These are phyloP conservation scores for Acleris emargana DNA, from an alignment of 2,888 invertebrate genomes.

Conservation along the genomic window DNA sequence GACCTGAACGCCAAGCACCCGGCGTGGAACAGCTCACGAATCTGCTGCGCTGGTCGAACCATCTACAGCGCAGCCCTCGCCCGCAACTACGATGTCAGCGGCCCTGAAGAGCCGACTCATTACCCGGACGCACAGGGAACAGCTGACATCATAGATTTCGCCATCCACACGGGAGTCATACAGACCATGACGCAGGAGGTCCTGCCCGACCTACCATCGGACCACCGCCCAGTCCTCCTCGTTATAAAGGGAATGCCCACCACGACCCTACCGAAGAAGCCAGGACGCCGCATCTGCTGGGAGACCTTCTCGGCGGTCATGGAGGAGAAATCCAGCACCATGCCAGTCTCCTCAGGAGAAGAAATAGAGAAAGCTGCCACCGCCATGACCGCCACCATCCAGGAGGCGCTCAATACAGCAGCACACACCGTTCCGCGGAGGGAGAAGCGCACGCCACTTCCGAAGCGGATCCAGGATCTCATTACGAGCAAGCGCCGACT, in stretches of 20 bases:
- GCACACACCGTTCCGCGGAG: constrained; percentile 12
- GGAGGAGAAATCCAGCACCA: not conserved
- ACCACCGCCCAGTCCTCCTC: constrained; percentile 27
- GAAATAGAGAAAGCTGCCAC: not conserved
- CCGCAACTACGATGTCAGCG: not conserved
- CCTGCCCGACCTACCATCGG: constrained; percentile 10
- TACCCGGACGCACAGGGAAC: not conserved
- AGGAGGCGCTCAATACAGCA: not conserved
- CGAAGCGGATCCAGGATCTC: not conserved
- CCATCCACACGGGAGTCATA: not conserved
- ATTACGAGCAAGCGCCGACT: constrained; percentile 16
- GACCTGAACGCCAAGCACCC: constrained; percentile 15
- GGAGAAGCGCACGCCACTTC: not conserved
- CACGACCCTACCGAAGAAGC: not conserved
- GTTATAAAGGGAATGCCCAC: too few species aligned
- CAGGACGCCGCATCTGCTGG: constrained; percentile 35
- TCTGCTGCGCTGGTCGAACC: not conserved
- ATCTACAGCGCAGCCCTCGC: not conserved
- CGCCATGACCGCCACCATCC: not conserved
- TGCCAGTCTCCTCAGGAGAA: not conserved
- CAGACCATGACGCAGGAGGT: not conserved
- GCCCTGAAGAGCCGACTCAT: not conserved
- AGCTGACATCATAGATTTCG: not conserved
- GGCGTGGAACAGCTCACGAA: not conserved
- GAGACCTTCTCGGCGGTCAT: constrained; percentile 8